These are phyloP conservation scores for Oxygymnocypris stewartii DNA, from an alignment of 2,113 vertebrate species.

Conservation along the genomic window DNA sequence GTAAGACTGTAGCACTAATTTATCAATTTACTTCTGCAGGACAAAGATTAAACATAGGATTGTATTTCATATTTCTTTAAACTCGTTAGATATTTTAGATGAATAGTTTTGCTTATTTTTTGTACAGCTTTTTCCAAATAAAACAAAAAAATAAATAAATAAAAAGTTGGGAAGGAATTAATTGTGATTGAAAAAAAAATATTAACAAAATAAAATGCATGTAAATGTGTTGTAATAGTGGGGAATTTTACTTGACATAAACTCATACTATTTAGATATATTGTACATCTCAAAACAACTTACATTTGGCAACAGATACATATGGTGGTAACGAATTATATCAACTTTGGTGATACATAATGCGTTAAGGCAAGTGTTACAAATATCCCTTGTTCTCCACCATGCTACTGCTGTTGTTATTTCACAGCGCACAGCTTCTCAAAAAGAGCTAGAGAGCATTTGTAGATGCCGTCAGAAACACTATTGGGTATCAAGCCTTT, in stretches of 20 bases:
- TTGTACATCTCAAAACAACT: neutral
- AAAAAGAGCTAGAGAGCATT: conserved; percentile 34
- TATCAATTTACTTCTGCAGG: neutral
- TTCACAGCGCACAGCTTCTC: neutral
- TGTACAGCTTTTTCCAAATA: neutral
- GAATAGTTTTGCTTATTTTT: neutral
- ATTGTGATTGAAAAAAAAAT: neutral
- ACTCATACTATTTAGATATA: neutral
- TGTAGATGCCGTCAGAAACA: conserved; percentile 59
- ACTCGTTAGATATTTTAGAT: no score
- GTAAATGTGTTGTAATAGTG: neutral
- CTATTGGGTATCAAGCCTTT: conserved; percentile 55
- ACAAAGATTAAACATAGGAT: neutral
- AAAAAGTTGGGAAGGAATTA: neutral
- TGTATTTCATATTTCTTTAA: no score
- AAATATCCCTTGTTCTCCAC: neutral
- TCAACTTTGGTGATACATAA: neutral
- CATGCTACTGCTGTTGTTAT: neutral
- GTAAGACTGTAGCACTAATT: neutral
- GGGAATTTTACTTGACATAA: neutral
- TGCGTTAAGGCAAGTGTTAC: neutral
- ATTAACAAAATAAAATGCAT: neutral
- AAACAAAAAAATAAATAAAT: neutral
- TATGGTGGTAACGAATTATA: neutral
- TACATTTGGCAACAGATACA: neutral